Evolutionary conservation across 2,113 vertebrate species (phyloP), one percentile per base, ranked within the genome.

Genomic region (Chloropsis hardwickii): DNA sequence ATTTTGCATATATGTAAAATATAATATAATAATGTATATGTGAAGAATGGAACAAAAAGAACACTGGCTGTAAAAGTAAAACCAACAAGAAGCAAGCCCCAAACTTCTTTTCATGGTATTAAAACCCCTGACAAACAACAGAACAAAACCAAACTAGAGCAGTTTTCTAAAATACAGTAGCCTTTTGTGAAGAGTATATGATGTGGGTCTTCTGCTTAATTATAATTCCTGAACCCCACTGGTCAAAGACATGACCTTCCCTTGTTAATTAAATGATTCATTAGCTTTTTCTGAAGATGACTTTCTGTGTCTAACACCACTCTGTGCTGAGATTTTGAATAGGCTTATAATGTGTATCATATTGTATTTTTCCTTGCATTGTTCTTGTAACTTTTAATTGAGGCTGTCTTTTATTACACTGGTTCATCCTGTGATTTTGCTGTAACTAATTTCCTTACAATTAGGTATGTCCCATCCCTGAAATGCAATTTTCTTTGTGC

Each of bases 361-460:
- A 54, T 13, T 76, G 21, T 95, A 58, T 92, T 62, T 95, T 84
- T 61, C 66, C 94, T 91, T 92, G 51, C 29, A 15, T 83, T 71
- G 40, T 78, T 96, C 53, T 25, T 67, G 80, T 87, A 90, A 94
- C 81, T 97, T 97, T 88, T 95, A 97, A 95, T 93, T 92, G 95
- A 96, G 35, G 11, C 69, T 95, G 76, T 89, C 90, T 97, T 73
- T 94, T 95, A 70, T 95, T 96, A 78, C 22, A 11, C 39, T 67
- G 37, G 47, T 72, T 96, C 67, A 60, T 88, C 56, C 37, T 81
- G 39, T 67, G 8, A 23, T 90, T 94, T 95, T 14, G 5, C 72
- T 95, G 37, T 93, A 95, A 96, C 70, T 94, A 51, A 57, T 97
- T 96, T 96, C 51, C 85, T 88, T 76, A 76, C 95, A 91, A 90